These are phyloP conservation scores for Chaenogobius annularis DNA, from an alignment of 2,113 vertebrate genomes.

Conservation along the genomic window DNA sequence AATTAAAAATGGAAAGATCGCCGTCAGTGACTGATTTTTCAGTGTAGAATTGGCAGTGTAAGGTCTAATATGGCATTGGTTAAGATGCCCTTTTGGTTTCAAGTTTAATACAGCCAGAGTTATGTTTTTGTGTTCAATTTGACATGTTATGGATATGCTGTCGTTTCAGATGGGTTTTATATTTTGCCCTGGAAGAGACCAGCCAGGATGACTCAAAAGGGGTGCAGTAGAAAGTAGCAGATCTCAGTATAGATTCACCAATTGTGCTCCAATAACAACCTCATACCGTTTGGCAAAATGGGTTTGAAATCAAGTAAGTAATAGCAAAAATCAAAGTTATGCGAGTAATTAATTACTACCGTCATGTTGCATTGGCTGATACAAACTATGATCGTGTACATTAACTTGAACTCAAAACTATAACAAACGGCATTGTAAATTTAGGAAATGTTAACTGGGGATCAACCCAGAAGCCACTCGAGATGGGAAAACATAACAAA, in stretches of 20 bases:
- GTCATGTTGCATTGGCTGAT: conserved; percentile 34
- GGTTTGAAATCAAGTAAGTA: neutral
- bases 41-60: neutral
- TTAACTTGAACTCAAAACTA: conserved; percentile 44
- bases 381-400: conserved; percentile 42
- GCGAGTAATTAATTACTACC: conserved; percentile 23
- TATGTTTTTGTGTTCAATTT: neutral
- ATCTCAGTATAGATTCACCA: conserved; percentile 1
- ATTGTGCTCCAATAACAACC: neutral
- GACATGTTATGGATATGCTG: neutral
- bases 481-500: conserved; percentile 22
- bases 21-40: neutral
- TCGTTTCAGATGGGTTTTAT: neutral
- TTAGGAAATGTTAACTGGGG: conserved; percentile 61
- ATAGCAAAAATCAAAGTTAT: neutral
- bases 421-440: conserved; percentile 53
- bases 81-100: neutral
- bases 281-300: neutral
- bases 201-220: neutral
- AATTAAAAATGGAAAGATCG: neutral
- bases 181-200: conserved; percentile 1
- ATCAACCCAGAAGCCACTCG: conserved; percentile 29
- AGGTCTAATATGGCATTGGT: neutral
- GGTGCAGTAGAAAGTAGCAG: neutral
- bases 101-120: neutral